phyloP scores from a whole-genome alignment of 2,888 invertebrate genomes.

The Cyclophora punctaria region DNA sequence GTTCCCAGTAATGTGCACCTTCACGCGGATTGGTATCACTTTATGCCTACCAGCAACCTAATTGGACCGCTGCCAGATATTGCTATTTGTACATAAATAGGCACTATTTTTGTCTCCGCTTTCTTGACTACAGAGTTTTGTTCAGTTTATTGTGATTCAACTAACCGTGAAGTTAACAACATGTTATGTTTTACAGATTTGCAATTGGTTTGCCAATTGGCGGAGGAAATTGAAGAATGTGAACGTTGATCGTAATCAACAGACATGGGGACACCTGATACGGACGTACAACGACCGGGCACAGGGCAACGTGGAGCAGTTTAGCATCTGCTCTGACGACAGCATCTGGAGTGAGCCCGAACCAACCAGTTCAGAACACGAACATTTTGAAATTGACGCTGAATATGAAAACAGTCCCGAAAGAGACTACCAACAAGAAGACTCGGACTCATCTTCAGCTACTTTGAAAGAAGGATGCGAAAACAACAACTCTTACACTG shows the following conservation, averaged over 20 bases:
- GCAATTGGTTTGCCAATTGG: slow-evolving; percentile 91
- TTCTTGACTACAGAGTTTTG: slow-evolving; percentile 48
- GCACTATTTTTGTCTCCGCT: slow-evolving; percentile 69
- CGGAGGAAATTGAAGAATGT: slow-evolving; percentile 85
- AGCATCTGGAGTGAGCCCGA: slow-evolving; percentile 86
- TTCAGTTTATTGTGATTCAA: slow-evolving; percentile 20
- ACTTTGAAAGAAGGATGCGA: slow-evolving; percentile 45
- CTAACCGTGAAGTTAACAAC: not conserved
- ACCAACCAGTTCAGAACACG: slow-evolving; percentile 37
- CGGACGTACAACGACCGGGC: slow-evolving; percentile 84
- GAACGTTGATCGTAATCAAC: slow-evolving; percentile 79
- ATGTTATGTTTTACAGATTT: slow-evolving; percentile 67
- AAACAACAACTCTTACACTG: slow-evolving; percentile 53
- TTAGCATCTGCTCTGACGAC: slow-evolving; percentile 85
- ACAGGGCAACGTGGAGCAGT: slow-evolving; percentile 85
- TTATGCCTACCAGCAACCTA: slow-evolving; percentile 64
- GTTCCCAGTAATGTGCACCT: slow-evolving; percentile 19
- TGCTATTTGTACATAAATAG: slow-evolving; percentile 71
- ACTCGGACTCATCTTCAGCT: slow-evolving; percentile 43
- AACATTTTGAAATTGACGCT: slow-evolving; percentile 37
- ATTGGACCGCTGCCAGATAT: slow-evolving; percentile 65
- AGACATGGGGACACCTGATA: slow-evolving; percentile 84
- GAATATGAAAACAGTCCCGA: slow-evolving; percentile 45
- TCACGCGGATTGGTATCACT: slow-evolving; percentile 39
- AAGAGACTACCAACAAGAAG: slow-evolving; percentile 40